Evolutionary conservation across 2,113 vertebrate species (phyloP), one percentile per base, ranked within the genome.

Genomic region (Oreochromis niloticus): DNA sequence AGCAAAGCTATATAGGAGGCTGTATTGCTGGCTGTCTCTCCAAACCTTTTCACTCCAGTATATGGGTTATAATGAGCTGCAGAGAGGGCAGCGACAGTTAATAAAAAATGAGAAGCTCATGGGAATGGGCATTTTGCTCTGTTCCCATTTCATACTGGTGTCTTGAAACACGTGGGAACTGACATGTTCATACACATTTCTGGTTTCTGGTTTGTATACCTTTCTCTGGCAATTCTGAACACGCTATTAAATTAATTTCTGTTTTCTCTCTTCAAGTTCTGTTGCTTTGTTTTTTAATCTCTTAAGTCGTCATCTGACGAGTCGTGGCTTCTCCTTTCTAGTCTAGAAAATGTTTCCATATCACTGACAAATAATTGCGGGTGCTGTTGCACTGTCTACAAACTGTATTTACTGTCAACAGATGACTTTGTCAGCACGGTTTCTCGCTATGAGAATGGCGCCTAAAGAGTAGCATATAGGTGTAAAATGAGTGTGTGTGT

Each of bases 51-150:
- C 88, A 75, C 89, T 93, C 66, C 46, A 54, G 82, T 83, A 6
- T 71, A 86, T 50, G 84, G 34, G 41, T 89, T 80, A 46, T 90
- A 94, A 92, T 89, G 91, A 95, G 93, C 93, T 87, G 85, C 93
- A 84, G 87, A 10, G 75, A 93, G 82, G 82, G 48, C 91, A 82
- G 84, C 50, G 17, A 57, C 78, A 88, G 92, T 90, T 88, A 82
- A 93, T 85, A 91, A 73, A 89, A 78, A 89, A 90, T 43, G 83
- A 81, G 87, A 75, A 80, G 61, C 88, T 83, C 84, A 88, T 87
- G 89, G 89, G 82, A 92, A 93, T 73, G 78, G 32, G 63, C 75
- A 81, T 82, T 78, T 71, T 43, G 9, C 66, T 88, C 83, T 19
- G 30, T 56, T 90, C 85, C 87, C 87, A 88, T 88, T 92, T 88